These are phyloP conservation scores for Rotaria sp. DNA, from an alignment of 2,888 invertebrate genomes.

Conservation along the genomic window DNA sequence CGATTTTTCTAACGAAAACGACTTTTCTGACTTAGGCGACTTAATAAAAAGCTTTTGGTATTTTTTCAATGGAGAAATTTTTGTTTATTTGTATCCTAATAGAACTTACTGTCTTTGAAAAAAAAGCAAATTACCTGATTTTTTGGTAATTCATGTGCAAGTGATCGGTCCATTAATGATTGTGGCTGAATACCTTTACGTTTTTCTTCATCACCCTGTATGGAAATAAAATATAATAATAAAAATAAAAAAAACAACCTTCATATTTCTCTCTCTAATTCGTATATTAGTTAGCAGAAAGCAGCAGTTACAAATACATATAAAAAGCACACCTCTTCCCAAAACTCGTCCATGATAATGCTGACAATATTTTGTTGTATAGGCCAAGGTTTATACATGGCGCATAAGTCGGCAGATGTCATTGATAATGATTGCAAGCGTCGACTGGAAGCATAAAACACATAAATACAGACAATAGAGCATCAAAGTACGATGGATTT, in stretches of 20 bases:
- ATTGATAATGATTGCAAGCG: conserved; percentile 44
- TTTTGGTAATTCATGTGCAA: conserved; percentile 45
- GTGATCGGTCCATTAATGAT: conserved; percentile 47
- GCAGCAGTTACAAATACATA: neutral
- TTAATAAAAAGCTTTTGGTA: too few relatives aligned
- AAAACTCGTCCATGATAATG: conserved; percentile 47
- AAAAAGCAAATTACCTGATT: conserved; percentile 43
- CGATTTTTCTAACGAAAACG: too few relatives aligned
- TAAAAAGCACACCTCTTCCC: conserved; percentile 40
- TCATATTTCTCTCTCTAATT: neutral
- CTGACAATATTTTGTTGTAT: conserved; percentile 43
- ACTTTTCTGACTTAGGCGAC: too few relatives aligned
- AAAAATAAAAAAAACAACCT: neutral
- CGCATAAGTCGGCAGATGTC: conserved; percentile 47
- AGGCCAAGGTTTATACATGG: conserved; percentile 46
- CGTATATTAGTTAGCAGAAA: neutral
- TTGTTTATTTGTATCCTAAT: too few relatives aligned
- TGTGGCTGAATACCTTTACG: conserved; percentile 44
- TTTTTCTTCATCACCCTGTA: conserved; percentile 47
- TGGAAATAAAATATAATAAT: neutral
- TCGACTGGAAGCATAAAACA: neutral
- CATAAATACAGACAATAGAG: neutral
- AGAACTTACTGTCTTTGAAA: too few relatives aligned
- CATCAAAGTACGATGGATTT: neutral
- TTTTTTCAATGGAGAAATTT: too few relatives aligned